phyloP scores from a whole-genome alignment of 2,888 invertebrate species.

The Phortica magna region DNA sequence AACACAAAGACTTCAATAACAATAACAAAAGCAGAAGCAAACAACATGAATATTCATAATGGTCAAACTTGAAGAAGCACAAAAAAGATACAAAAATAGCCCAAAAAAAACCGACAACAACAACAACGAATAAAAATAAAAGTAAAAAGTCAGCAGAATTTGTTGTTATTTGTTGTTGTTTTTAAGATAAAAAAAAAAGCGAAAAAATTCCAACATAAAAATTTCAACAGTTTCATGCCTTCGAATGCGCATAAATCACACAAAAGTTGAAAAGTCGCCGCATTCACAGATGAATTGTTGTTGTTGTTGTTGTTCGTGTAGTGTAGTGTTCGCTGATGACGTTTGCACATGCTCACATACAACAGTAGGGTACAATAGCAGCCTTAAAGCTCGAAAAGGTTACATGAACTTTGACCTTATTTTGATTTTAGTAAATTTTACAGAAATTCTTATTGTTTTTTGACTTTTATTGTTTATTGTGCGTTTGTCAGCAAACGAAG shows the following conservation, averaged over 20 bases:
- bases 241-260: background rate
- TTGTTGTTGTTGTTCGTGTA: background rate
- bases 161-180: no score
- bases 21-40: background rate
- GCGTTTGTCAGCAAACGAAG: no score
- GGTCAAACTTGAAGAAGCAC: background rate
- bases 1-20: constrained; percentile 6
- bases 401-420: no score
- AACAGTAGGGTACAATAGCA: no score
- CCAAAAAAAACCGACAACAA: background rate
- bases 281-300: background rate
- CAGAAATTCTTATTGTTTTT: no score
- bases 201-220: constrained; percentile 7
- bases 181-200: background rate
- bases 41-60: constrained; percentile 15
- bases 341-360: no score
- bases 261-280: background rate
- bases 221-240: constrained; percentile 6
- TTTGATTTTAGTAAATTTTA: no score
- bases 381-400: no score
- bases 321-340: no score
- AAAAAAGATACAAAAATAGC: background rate
- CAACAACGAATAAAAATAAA: background rate
- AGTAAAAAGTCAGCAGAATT: background rate
- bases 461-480: no score